A percentile compares a stretch with the other conserved stretches of the same genome.
Conservation (phyloP, 1,140 invertebrate species). For the Ditylenchus dipsaci region DNA sequence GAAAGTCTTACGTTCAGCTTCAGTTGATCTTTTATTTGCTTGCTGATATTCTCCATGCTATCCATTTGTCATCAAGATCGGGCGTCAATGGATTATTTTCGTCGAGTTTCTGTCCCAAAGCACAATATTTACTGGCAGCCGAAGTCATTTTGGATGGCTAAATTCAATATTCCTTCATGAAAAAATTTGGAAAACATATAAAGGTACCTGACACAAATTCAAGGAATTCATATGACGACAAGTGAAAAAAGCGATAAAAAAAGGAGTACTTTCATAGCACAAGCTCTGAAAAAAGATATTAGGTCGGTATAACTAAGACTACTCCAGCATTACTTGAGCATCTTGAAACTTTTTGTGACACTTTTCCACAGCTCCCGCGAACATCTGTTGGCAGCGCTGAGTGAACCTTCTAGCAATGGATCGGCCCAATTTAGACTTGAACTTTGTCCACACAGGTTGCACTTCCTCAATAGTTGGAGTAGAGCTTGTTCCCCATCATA, state of each 20-base stretch:
- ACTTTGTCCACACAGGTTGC: slow-evolving; percentile 29
- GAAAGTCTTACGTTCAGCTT: slow-evolving; percentile 29
- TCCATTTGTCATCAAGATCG: slow-evolving; percentile 32
- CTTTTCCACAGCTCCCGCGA: slow-evolving; percentile 13
- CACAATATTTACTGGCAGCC: slow-evolving; percentile 7
- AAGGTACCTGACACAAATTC: slow-evolving; percentile 15
- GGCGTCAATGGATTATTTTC: slow-evolving; percentile 8
- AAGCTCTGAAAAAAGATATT: slow-evolving; percentile 15
- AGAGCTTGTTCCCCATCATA: not conserved
- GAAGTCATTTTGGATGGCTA: slow-evolving; percentile 17
- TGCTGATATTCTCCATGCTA: slow-evolving; percentile 26
- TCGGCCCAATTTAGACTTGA: slow-evolving; percentile 33
- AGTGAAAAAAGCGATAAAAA: slow-evolving; percentile 14
- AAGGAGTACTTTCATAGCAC: slow-evolving; percentile 24
- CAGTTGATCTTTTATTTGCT: slow-evolving; percentile 24
- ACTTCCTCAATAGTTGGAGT: slow-evolving; percentile 1
- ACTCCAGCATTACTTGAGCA: slow-evolving; percentile 5
- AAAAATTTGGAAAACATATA: not conserved
- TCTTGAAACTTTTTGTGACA: slow-evolving; percentile 28
- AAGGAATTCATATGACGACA: slow-evolving; percentile 27
- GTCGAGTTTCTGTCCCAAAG: slow-evolving; percentile 3
- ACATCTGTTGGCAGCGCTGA: slow-evolving; percentile 35
- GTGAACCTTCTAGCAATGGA: slow-evolving; percentile 3
- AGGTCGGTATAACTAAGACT: too few relatives aligned
- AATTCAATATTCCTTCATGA: slow-evolving; percentile 5